Conservation (phyloP, 2,888 invertebrate genomes). For the Leptinotarsa tumamoca region DNA sequence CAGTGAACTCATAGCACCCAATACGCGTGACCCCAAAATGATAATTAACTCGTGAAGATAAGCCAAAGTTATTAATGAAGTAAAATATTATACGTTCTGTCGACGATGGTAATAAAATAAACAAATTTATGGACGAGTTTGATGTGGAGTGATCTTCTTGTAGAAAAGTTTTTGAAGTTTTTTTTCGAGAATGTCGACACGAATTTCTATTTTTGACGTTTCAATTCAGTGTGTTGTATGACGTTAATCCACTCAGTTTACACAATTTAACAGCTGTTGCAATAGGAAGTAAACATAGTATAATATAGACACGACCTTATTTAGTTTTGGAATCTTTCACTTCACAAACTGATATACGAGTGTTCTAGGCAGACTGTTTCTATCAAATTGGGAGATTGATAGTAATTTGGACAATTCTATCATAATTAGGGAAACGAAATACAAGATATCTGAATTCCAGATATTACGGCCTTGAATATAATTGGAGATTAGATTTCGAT, state of each 20-base stretch:
- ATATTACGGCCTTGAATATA: not conserved
- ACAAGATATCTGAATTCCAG: too few relatives aligned
- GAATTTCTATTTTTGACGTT: not conserved
- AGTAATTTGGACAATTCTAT: too few relatives aligned
- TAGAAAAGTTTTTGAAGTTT: not conserved
- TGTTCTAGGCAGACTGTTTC: too few relatives aligned
- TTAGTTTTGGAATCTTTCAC: not conserved
- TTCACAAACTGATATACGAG: not conserved
- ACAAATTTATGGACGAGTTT: not conserved
- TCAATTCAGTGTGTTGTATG: not conserved
- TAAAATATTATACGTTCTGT: not conserved
- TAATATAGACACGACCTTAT: not conserved
- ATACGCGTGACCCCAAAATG: conserved; percentile 9
- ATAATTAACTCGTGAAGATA: not conserved
- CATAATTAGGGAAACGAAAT: too few relatives aligned
- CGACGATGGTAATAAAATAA: not conserved
- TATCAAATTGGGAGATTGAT: too few relatives aligned
- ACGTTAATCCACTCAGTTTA: not conserved
- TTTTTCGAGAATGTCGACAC: not conserved
- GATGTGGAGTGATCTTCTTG: not conserved
- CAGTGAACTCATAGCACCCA: conserved; percentile 1
- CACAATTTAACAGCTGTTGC: not conserved
- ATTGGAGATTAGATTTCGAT: conserved; percentile 8
- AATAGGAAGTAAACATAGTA: not conserved
- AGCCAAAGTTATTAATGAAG: conserved; percentile 6